Percentiles rank a stretch among this genome's conserved stretches.
phyloP scores from a whole-genome alignment of 2,797 vertebrate genomes.

The Naso thynnoides region DNA sequence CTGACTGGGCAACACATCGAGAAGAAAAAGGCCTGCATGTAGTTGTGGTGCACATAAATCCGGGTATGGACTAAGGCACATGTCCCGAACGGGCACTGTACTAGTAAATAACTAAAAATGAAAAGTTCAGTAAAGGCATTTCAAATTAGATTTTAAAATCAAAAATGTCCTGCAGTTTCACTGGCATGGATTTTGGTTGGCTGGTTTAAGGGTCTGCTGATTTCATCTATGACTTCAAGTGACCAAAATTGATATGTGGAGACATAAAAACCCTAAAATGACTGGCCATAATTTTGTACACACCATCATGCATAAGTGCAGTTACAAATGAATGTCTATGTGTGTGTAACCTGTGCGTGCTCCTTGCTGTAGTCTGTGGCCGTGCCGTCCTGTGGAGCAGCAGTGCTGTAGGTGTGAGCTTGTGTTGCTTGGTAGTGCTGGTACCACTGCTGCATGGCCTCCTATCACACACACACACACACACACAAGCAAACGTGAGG shows the following conservation, averaged over 20 bases:
- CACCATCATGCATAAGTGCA: not conserved
- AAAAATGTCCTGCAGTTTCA: too few relatives aligned
- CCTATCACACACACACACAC: constrained; percentile 68
- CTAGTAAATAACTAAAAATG: too few relatives aligned
- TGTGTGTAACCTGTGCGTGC: constrained; percentile 81
- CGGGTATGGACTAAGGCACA: too few relatives aligned
- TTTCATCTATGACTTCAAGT: not conserved
- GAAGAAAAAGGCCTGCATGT: too few relatives aligned
- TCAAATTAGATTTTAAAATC: too few relatives aligned
- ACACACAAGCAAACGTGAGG: constrained; percentile 23
- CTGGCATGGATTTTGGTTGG: too few relatives aligned
- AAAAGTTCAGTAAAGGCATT: too few relatives aligned
- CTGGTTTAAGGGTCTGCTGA: not conserved
- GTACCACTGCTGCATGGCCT: constrained; percentile 89
- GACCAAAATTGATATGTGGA: not conserved
- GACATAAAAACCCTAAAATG: not conserved
- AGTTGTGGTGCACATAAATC: too few relatives aligned
- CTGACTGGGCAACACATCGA: too few relatives aligned
- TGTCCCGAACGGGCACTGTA: too few relatives aligned
- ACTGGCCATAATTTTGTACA: not conserved
- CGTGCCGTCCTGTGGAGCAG: constrained; percentile 74
- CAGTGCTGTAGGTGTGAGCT: constrained; percentile 79
- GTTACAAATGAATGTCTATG: not conserved
- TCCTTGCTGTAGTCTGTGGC: constrained; percentile 84
- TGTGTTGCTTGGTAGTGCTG: constrained; percentile 87